phyloP scores from a whole-genome alignment of 1,140 invertebrate species.

The Sesamia nonagrioides region DNA sequence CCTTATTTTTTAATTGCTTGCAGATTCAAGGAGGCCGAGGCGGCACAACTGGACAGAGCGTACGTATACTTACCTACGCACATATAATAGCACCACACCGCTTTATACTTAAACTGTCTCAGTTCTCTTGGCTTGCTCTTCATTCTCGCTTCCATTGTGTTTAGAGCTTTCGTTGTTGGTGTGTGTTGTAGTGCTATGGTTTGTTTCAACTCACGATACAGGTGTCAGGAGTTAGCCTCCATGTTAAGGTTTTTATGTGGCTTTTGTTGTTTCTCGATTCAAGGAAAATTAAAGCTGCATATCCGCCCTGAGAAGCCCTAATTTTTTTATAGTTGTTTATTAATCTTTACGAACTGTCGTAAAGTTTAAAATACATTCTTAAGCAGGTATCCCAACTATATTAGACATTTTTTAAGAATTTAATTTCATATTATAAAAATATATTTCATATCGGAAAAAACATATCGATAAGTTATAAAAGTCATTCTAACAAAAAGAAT shows the following conservation, averaged over 20 bases:
- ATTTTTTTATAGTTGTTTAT: no score
- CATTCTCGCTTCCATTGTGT: slow-evolving; percentile 54
- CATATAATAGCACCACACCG: slow-evolving; percentile 63
- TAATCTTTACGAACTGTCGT: no score
- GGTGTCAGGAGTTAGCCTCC: slow-evolving; percentile 12
- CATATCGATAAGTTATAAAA: no score
- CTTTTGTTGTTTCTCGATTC: not conserved
- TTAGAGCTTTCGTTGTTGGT: slow-evolving; percentile 45
- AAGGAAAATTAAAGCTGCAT: not conserved
- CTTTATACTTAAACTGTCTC: slow-evolving; percentile 60
- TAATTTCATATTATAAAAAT: no score
- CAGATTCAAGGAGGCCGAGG: slow-evolving; percentile 96
- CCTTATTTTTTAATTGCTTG: slow-evolving; percentile 90
- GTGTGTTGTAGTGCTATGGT: slow-evolving; percentile 32
- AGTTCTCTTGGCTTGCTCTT: slow-evolving; percentile 61
- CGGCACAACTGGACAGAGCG: slow-evolving; percentile 94
- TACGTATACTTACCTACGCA: slow-evolving; percentile 90
- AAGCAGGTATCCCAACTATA: no score
- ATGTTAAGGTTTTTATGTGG: slow-evolving; percentile 2
- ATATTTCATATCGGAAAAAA: no score
- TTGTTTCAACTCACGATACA: slow-evolving; percentile 5
- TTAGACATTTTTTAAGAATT: no score
- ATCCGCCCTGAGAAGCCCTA: not conserved
- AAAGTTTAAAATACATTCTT: no score
- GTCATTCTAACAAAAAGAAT: not conserved